phyloP scores from a whole-genome alignment of 2,888 invertebrate genomes.

The Hipparchia sbordonii region DNA sequence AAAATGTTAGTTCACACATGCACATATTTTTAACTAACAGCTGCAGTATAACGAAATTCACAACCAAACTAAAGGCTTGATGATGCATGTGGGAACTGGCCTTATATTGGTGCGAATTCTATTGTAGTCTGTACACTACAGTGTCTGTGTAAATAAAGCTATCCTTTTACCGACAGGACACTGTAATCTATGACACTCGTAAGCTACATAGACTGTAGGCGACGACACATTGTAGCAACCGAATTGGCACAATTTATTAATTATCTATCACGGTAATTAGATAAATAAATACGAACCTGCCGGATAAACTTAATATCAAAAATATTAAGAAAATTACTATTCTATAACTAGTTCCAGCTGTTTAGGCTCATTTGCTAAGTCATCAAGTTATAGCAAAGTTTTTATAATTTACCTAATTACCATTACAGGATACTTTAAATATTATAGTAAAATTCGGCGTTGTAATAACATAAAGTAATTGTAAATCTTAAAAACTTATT shows the following conservation, averaged over 20 bases:
- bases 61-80: constrained; percentile 29
- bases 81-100: constrained; percentile 21
- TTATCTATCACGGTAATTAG: constrained; percentile 18
- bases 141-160: too few relatives aligned
- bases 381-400: too few relatives aligned
- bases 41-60: constrained; percentile 17
- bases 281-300: neutral
- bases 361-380: too few relatives aligned
- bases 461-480: constrained; percentile 46
- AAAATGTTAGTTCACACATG: constrained; percentile 26
- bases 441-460: constrained; percentile 36
- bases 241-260: neutral
- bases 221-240: neutral
- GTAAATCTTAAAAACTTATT: constrained; percentile 48
- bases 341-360: too few relatives aligned
- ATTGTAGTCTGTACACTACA: neutral
- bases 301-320: neutral
- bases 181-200: too few relatives aligned
- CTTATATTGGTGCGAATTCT: neutral
- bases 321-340: neutral
- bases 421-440: constrained; percentile 13
- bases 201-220: too few relatives aligned
- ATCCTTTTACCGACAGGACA: too few relatives aligned
- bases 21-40: neutral
- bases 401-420: neutral